Conservation (phyloP, 2,888 invertebrate genomes). For the Tipula confusa region DNA sequence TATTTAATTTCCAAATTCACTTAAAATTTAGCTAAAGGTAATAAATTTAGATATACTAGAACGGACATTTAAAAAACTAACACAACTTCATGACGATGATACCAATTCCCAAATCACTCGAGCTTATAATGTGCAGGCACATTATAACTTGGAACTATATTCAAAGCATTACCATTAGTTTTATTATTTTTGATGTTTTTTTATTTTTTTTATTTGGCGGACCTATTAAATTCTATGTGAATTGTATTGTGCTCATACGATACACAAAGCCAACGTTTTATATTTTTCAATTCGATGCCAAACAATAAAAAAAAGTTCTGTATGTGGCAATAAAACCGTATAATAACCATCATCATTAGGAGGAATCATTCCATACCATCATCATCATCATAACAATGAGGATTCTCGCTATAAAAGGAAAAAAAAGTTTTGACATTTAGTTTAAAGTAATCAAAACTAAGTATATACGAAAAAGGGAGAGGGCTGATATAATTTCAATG, state of each 20-base stretch:
- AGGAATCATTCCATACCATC: not conserved
- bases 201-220: too few relatives aligned
- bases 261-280: not conserved
- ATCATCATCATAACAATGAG: not conserved
- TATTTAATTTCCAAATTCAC: too few relatives aligned
- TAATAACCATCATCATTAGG: not conserved
- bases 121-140: not conserved
- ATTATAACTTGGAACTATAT: not conserved
- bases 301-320: not conserved
- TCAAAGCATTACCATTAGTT: not conserved
- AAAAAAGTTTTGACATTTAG: not conserved
- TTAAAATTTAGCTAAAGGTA: too few relatives aligned
- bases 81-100: not conserved
- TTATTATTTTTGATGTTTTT: slow-evolving; percentile 1
- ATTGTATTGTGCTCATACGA: not conserved
- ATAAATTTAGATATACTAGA: too few relatives aligned
- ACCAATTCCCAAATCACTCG: not conserved
- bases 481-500: not conserved
- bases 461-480: not conserved
- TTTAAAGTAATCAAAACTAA: not conserved
- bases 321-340: not conserved
- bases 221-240: not conserved
- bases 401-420: not conserved
- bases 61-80: too few relatives aligned
- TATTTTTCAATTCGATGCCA: slow-evolving; percentile 20